These are phyloP conservation scores for Asobara japonica DNA, from an alignment of 1,140 invertebrate species.

Conservation along the genomic window DNA sequence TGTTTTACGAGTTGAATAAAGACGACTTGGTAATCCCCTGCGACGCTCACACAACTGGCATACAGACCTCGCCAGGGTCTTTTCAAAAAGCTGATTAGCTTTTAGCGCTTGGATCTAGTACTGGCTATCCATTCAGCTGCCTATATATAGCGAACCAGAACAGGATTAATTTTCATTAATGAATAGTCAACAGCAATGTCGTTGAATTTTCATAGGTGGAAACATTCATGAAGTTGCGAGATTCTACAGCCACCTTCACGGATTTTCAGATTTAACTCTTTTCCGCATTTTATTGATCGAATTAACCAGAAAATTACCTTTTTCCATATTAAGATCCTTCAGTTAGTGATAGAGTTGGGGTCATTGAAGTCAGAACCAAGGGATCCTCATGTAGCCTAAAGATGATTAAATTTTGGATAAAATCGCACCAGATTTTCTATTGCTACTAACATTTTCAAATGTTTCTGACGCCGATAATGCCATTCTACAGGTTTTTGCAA, in stretches of 20 bases:
- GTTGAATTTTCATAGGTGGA: not conserved
- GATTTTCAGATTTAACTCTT: too few relatives aligned
- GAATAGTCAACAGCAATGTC: slow-evolving; percentile 19
- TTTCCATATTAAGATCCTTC: too few relatives aligned
- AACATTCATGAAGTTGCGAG: slow-evolving; percentile 5
- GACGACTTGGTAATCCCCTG: slow-evolving; percentile 8
- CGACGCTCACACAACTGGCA: not conserved
- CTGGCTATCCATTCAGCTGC: slow-evolving; percentile 5
- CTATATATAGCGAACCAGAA: not conserved
- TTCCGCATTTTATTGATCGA: too few relatives aligned
- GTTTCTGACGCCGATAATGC: too few relatives aligned
- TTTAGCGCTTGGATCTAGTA: slow-evolving; percentile 2
- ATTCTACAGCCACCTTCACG: not conserved
- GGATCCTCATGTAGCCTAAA: too few relatives aligned
- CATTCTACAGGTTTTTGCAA: too few relatives aligned
- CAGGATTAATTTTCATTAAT: slow-evolving; percentile 15
- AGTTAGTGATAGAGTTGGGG: too few relatives aligned
- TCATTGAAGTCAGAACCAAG: too few relatives aligned
- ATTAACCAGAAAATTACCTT: too few relatives aligned
- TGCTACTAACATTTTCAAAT: too few relatives aligned
- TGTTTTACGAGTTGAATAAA: slow-evolving; percentile 18
- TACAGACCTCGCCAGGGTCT: not conserved
- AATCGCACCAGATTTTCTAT: too few relatives aligned
- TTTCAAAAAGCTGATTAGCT: slow-evolving; percentile 17
- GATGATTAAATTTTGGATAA: too few relatives aligned